A percentile compares a stretch with the other conserved stretches of the same genome.
phyloP scores from a whole-genome alignment of 2,888 invertebrate genomes.

The Shargacucullia verbasci region DNA sequence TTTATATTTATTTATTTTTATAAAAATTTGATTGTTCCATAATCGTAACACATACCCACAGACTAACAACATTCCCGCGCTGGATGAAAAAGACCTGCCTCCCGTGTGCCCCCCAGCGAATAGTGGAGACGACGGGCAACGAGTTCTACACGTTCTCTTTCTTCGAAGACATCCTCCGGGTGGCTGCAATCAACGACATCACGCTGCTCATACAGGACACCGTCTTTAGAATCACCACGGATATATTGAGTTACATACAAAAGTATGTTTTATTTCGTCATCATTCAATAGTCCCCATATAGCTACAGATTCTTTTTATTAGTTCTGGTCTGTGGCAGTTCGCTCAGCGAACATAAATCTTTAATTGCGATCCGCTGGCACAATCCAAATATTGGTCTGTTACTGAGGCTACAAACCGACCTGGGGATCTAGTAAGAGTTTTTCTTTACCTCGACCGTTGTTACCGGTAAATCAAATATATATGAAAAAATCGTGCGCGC shows the following conservation, averaged over 20 bases:
- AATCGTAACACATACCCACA: slow-evolving; percentile 62
- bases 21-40: neutral
- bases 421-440: no score
- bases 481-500: no score
- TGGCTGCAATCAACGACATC: slow-evolving; percentile 91
- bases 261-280: slow-evolving; percentile 76
- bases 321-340: no score
- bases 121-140: slow-evolving; percentile 87
- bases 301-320: no score
- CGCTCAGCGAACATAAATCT: no score
- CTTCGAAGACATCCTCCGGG: slow-evolving; percentile 93
- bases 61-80: slow-evolving; percentile 93
- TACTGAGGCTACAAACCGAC: no score
- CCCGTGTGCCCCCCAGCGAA: slow-evolving; percentile 90
- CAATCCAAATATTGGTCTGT: no score
- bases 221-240: slow-evolving; percentile 90
- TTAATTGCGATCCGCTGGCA: no score
- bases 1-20: no score
- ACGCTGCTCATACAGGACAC: slow-evolving; percentile 91
- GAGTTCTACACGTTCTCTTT: slow-evolving; percentile 92
- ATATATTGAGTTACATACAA: slow-evolving; percentile 90
- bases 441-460: no score
- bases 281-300: no score
- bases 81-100: slow-evolving; percentile 96
- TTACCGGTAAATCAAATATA: no score